Percentiles rank a stretch among this genome's conserved stretches.
phyloP scores from a whole-genome alignment of 2,888 invertebrate genomes.

The Romanomermis culicivorax region DNA sequence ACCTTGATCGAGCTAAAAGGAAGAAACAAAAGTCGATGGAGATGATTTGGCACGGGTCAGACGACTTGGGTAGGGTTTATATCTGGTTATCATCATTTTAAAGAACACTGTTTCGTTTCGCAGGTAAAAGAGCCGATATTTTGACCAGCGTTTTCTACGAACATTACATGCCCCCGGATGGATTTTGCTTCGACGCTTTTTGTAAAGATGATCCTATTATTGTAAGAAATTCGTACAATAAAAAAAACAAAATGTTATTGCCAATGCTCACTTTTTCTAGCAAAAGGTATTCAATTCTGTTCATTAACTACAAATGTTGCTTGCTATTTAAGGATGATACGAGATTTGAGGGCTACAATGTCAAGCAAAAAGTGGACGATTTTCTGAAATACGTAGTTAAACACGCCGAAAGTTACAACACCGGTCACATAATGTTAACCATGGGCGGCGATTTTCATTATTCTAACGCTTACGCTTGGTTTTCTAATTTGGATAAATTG shows the following conservation, averaged over 20 bases:
- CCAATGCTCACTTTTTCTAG: background rate
- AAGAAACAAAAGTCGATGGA: conserved; percentile 30
- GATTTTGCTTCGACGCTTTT: conserved; percentile 74
- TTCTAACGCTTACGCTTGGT: conserved; percentile 56
- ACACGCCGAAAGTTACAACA: conserved; percentile 35
- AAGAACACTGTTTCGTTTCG: too few relatives aligned
- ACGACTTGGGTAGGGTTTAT: conserved; percentile 27
- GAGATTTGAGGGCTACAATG: conserved; percentile 13
- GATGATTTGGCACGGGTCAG: conserved; percentile 33
- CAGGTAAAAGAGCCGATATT: conserved; percentile 33
- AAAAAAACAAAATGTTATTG: conserved; percentile 24
- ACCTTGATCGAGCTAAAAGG: conserved; percentile 26
- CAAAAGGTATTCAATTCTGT: background rate
- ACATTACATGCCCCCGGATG: conserved; percentile 58
- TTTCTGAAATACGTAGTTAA: conserved; percentile 21
- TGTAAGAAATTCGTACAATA: conserved; percentile 17
- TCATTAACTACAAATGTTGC: background rate
- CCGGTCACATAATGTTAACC: conserved; percentile 52
- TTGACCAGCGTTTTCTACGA: conserved; percentile 56
- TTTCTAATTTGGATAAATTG: conserved; percentile 58
- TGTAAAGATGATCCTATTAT: conserved; percentile 39
- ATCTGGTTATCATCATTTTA: background rate
- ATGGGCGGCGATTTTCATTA: conserved; percentile 84
- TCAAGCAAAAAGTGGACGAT: conserved; percentile 17
- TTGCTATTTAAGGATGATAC: background rate